Evolutionary conservation across 2,113 vertebrate species (phyloP).

Genomic region (Muscicapa adusta): DNA sequence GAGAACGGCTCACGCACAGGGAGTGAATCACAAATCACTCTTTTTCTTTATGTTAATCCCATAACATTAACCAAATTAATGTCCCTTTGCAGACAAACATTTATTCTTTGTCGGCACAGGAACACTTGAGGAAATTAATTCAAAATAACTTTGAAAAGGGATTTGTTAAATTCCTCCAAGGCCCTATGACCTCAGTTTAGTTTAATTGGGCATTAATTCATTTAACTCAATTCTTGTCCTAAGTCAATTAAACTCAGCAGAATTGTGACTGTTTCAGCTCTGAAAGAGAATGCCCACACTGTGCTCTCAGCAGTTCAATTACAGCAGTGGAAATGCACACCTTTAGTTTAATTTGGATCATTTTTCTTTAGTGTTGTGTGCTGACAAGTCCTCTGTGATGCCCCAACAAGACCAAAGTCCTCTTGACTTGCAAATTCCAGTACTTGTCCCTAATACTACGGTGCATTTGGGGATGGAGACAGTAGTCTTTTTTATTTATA

Average conservation of each 20-base stretch:
- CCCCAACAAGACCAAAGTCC: not conserved
- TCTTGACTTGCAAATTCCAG: not conserved
- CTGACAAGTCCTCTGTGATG: not conserved
- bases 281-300: not conserved
- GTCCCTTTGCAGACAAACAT: not conserved
- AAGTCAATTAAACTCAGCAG: conserved; percentile 22
- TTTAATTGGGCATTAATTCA: not conserved
- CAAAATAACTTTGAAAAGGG: conserved; percentile 12
- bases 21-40: not conserved
- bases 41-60: conserved; percentile 27
- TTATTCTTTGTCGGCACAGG: not conserved
- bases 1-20: not conserved
- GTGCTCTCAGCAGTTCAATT: not conserved
- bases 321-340: not conserved
- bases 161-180: conserved; percentile 26
- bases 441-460: not conserved
- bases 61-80: conserved; percentile 20
- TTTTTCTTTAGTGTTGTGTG: not conserved
- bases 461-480: not conserved
- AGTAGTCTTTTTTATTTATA: not conserved
- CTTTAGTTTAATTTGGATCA: not conserved
- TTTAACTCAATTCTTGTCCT: conserved; percentile 22
- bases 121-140: conserved; percentile 29
- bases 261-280: not conserved
- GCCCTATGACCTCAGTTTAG: not conserved